Conservation (phyloP, 2,797 vertebrate species). For the Acanthurus tractus region DNA sequence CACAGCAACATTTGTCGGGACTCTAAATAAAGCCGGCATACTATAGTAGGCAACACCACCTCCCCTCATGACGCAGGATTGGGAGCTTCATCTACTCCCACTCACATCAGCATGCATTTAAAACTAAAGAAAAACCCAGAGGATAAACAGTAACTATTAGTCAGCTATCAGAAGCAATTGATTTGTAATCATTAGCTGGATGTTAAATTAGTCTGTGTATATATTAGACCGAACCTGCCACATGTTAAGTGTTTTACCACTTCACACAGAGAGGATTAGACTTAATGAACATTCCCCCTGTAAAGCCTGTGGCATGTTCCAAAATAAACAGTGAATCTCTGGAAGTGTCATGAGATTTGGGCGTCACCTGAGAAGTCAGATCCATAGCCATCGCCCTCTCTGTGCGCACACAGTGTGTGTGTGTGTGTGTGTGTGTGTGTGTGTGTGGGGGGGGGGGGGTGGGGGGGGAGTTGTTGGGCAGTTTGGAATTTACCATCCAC, state of each 20-base stretch:
- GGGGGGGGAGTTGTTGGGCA: conserved; percentile 17
- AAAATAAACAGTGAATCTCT: conserved; percentile 80
- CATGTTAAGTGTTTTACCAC: conserved; percentile 47
- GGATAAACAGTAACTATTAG: neutral
- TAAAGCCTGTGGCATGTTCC: conserved; percentile 72
- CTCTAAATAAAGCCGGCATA: conserved; percentile 79
- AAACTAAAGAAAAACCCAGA: conserved; percentile 4
- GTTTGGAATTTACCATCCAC: conserved; percentile 68
- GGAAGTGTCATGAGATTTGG: conserved; percentile 77
- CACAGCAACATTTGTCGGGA: conserved; percentile 68
- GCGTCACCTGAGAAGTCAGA: conserved; percentile 76
- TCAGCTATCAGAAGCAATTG: neutral
- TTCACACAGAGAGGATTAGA: conserved; percentile 22
- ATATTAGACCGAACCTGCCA: neutral
- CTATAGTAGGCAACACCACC: conserved; percentile 50
- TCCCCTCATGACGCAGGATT: conserved; percentile 57
- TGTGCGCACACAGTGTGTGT: neutral
- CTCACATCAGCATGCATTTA: conserved; percentile 26
- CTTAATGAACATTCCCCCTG: conserved; percentile 42
- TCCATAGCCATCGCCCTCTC: neutral
- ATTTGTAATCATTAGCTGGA: neutral
- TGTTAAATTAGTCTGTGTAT: neutral
- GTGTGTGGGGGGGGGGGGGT: too few relatives aligned
- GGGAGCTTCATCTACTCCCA: conserved; percentile 54
- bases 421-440: too few relatives aligned